Conservation (phyloP, 2,888 invertebrate species). For the Synanthedon vespiformis region DNA sequence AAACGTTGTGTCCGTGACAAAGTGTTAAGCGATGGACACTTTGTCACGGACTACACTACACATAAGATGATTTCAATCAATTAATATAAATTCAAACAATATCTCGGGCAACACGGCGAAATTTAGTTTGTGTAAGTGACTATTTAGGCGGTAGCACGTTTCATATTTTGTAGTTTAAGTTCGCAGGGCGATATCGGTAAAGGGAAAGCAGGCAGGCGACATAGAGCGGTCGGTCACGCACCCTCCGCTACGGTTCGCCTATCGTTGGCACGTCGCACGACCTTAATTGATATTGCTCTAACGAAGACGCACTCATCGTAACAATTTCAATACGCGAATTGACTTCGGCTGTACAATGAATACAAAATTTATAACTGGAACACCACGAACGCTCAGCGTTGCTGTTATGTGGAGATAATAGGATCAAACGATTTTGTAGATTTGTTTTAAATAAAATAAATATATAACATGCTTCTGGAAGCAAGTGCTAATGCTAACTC, state of each 20-base stretch:
- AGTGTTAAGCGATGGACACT: no score
- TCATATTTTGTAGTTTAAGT: slow-evolving; percentile 47
- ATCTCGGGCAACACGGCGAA: slow-evolving; percentile 17
- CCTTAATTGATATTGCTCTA: slow-evolving; percentile 57
- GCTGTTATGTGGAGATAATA: no score
- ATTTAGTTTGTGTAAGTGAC: slow-evolving; percentile 46
- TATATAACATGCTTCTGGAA: no score
- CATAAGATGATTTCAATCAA: slow-evolving; percentile 44
- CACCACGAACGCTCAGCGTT: not conserved
- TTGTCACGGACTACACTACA: no score
- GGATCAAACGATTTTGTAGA: no score
- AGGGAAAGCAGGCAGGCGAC: slow-evolving; percentile 7
- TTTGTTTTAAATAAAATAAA: no score
- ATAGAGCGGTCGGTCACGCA: slow-evolving; percentile 22
- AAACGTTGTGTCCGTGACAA: no score
- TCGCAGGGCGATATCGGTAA: slow-evolving; percentile 12
- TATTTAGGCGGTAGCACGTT: slow-evolving; percentile 63
- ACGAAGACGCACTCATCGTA: slow-evolving; percentile 35
- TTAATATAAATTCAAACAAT: slow-evolving; percentile 43
- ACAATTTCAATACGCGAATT: slow-evolving; percentile 31
- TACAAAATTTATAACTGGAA: slow-evolving; percentile 9
- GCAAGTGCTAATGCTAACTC: no score
- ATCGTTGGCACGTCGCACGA: slow-evolving; percentile 34
- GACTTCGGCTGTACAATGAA: slow-evolving; percentile 9
- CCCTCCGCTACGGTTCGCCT: slow-evolving; percentile 14